Base-by-base conservation (phyloP, 2,797 vertebrate species). In the Lates japonicus region DNA sequence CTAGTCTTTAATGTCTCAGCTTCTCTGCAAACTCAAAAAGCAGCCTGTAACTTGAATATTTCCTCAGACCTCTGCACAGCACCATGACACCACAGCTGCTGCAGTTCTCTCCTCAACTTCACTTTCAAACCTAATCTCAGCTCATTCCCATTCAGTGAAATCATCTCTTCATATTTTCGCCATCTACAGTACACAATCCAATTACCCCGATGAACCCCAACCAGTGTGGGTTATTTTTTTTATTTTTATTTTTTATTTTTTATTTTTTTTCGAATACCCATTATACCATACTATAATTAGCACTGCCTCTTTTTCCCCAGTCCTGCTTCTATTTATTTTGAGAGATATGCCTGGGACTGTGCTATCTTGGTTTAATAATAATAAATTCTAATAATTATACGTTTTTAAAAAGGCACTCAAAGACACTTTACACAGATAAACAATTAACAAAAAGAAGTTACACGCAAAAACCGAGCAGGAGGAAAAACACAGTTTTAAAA, bases 1-100 rank as follows among this genome's bases (percentile, higher is more conserved):
- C 33, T 57, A n/a, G 59, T 67, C 74, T 81, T 81, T 77, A 35
- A 86, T 54, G 48, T 74, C 37, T 70, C 62, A 59, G 69, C 70
- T 55, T 63, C 61, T 64, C 41, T 48, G 33, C 33, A 51, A 76
- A 65, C 37, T 67, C 14, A 57, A 55, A 60, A 74, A 84, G 48
- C 9, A 55, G 55, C 49, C 44, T 33, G 11, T 17, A 55, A 41
- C 22, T 42, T n/a, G 5, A 57, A 66, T 42, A 64, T 69, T 78
- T 78, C 59, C 69, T 42, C 74, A 72, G 48, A 78, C 59, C 60
- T 60, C 4, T 25, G 48, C 66, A 60, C 46, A 54, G 33, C 11
- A 67, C 29, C 12, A 39, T 29, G 61, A 57, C 74, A 76, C 75
- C 49, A 52, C 60, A 76, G 51, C 65, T 37, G 7, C 62, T 3